These are phyloP conservation scores for Ranitomeya imitator DNA, from an alignment of 2,113 vertebrate genomes.

Conservation along the genomic window DNA sequence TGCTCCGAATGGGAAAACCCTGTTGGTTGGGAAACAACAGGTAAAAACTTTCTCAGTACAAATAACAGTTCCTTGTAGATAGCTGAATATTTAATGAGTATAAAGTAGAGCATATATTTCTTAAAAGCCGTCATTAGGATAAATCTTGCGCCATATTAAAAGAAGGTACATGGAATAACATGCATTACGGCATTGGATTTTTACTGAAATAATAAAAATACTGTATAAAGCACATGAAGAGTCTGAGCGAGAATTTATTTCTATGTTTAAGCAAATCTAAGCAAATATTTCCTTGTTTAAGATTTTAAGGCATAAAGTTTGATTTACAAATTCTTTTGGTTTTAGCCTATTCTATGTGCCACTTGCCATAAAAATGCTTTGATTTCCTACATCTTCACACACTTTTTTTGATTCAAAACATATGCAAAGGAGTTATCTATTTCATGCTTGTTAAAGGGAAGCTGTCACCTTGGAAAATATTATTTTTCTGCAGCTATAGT, in stretches of 20 bases:
- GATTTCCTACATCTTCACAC: no score
- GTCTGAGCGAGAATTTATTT: background rate
- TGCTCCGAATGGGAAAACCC: constrained; percentile 65
- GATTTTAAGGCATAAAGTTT: background rate
- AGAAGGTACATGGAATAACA: constrained; percentile 13
- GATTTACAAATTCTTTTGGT: background rate
- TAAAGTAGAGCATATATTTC: constrained; percentile 62
- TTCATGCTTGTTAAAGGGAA: no score
- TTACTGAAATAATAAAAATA: constrained; percentile 7
- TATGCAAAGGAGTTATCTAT: no score
- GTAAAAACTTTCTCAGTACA: constrained; percentile 61
- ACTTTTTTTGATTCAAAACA: no score
- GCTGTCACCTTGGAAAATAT: no score
- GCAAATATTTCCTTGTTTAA: background rate
- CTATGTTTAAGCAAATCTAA: background rate
- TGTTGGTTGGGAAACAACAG: constrained; percentile 66
- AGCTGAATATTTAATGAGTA: constrained; percentile 69
- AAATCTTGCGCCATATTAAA: constrained; percentile 60
- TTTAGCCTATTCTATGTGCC: background rate
- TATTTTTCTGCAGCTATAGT: no score
- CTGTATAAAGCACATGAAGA: background rate
- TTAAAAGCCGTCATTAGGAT: constrained; percentile 65
- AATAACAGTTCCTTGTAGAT: constrained; percentile 63
- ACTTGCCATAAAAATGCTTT: no score
- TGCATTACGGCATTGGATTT: background rate